These are phyloP conservation scores for Melanocharis versteri DNA, from an alignment of 2,113 vertebrate genomes.

Conservation along the genomic window DNA sequence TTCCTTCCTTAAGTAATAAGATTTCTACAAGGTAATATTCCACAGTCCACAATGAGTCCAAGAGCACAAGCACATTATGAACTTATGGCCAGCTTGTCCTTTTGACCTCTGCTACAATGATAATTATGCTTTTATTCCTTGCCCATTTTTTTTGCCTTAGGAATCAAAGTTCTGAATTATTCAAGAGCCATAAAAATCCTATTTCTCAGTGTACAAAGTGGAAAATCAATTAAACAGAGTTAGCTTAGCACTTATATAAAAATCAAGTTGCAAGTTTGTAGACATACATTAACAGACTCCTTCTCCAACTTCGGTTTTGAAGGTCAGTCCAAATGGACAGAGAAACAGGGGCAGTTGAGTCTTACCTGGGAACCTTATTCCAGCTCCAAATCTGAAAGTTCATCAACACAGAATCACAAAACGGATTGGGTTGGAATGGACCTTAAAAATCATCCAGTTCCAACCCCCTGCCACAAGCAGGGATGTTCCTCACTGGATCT, in stretches of 20 bases:
- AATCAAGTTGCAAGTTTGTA: constrained; percentile 57
- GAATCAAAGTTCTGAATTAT: constrained; percentile 75
- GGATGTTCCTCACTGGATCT: background rate
- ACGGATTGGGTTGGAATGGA: background rate
- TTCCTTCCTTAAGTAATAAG: constrained; percentile 63
- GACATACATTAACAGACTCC: constrained; percentile 41
- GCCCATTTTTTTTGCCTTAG: constrained; percentile 64
- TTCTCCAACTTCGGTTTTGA: constrained; percentile 30
- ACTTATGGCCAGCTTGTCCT: constrained; percentile 68
- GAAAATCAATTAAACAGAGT: constrained; percentile 71
- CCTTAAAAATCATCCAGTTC: background rate
- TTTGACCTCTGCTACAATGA: constrained; percentile 71
- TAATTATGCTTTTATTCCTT: constrained; percentile 71
- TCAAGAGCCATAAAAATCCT: constrained; percentile 63
- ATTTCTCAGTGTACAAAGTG: constrained; percentile 61
- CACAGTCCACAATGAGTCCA: constrained; percentile 48
- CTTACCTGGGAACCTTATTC: background rate
- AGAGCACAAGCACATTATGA: constrained; percentile 45
- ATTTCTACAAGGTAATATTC: constrained; percentile 70
- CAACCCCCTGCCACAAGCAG: background rate
- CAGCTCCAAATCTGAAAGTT: background rate
- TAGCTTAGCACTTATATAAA: constrained; percentile 60
- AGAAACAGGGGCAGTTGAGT: background rate
- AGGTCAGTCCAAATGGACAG: constrained; percentile 7
- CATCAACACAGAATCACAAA: background rate